Base-by-base conservation (phyloP, 2,888 invertebrate genomes). In the Pseudoips prasinana region DNA sequence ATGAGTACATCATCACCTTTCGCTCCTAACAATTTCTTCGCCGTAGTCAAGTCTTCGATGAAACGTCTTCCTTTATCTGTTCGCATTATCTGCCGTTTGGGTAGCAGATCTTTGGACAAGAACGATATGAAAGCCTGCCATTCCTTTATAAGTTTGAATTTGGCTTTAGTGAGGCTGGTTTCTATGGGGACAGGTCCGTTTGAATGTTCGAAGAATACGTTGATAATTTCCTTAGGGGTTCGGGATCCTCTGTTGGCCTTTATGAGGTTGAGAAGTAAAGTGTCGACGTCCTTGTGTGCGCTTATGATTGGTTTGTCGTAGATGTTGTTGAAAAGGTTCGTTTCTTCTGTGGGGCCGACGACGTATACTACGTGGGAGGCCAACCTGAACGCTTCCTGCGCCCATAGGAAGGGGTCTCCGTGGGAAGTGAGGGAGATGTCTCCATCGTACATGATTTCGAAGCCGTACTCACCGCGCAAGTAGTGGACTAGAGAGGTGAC, bases 41-140 rank as follows among this genome's bases (percentile, higher is more conserved):
- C 86, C 35, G 76, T 66, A 1, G 64, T 73, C 61, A 88, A 53
- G 36, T 87, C 81, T 3, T 86, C 86, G 18, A 85, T 48, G 28
- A 88, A 82, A 41, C 69, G 72, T 48, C 71, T 70, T 0, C 88
- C 88, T 14, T 71, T 79, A 44, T 85, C 85, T 5, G 86, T 76
- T 1, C 81, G 61, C 70, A 73, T 70, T 0, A 88, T 73, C 39
- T 79, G 80, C 32, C 66, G 66, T 39, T 78, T 81, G 1, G 87
- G 83, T 8, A 83, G 43, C 50, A 87, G 41, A 50, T 86, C 76
- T 56, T 78, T 83, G 0, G 86, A 86, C 19, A 88, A 37, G 57
- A 75, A 71, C 6, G 84, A 70, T 38, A 87, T 78, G 1, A 88
- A 53, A 25, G 82, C 84, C 43, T 86, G 77, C 82, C 83, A 87